Evolutionary conservation across 2,888 invertebrate species (phyloP).

Genomic region (Argyresthia albistria): DNA sequence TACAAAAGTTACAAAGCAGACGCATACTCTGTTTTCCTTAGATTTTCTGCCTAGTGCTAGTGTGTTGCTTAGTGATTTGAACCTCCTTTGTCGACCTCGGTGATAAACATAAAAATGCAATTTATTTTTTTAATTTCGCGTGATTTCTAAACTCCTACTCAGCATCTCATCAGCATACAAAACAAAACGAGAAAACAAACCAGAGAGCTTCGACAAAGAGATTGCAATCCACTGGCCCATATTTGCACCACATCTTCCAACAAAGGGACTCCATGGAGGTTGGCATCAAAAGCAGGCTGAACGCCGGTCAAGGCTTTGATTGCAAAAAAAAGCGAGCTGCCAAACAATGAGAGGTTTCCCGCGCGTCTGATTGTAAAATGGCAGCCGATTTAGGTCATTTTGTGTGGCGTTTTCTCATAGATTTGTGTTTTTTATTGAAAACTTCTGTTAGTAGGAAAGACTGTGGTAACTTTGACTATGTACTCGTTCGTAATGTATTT

Average conservation of each 20-base stretch:
- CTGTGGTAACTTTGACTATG: too few species aligned
- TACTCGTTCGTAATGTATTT: too few species aligned
- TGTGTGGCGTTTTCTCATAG: too few species aligned
- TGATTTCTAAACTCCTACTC: neutral
- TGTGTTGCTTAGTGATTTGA: too few species aligned
- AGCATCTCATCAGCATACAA: neutral
- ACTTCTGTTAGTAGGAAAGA: too few species aligned
- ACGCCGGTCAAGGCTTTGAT: slow-evolving; percentile 1
- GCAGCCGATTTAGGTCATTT: neutral
- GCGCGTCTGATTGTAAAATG: neutral
- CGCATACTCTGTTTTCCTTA: too few species aligned
- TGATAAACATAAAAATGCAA: too few species aligned
- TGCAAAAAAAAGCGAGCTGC: neutral
- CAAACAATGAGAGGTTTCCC: neutral
- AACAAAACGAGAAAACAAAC: neutral
- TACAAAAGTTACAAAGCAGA: too few species aligned
- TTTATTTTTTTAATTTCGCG: neutral
- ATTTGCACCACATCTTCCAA: neutral
- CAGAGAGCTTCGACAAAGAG: neutral
- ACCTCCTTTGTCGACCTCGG: too few species aligned
- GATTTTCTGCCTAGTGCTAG: too few species aligned
- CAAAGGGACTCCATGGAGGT: neutral
- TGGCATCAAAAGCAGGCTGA: neutral
- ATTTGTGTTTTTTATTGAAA: too few species aligned
- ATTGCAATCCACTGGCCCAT: neutral